Percentiles rank a stretch among this genome's conserved stretches.
phyloP scores from a whole-genome alignment of 2,888 invertebrate species.

The Dromius quadrimaculatus region DNA sequence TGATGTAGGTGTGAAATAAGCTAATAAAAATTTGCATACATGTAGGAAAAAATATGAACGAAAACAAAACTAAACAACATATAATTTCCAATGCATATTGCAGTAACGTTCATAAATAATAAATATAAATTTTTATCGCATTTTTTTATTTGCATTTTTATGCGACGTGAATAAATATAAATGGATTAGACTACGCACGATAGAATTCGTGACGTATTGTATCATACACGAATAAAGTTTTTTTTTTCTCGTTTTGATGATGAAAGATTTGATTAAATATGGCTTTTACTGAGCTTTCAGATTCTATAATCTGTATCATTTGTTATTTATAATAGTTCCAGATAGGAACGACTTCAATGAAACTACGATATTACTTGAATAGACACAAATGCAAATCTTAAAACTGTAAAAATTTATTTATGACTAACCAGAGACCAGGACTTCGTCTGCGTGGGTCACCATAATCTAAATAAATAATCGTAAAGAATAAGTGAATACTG shows the following conservation, averaged over 20 bases:
- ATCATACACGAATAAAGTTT: constrained; percentile 11
- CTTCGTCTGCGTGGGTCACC: too few species aligned
- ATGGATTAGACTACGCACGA: constrained; percentile 26
- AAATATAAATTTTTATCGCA: constrained; percentile 42
- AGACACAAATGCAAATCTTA: too few species aligned
- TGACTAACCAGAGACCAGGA: too few species aligned
- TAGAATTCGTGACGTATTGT: constrained; percentile 27
- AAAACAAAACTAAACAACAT: constrained; percentile 38
- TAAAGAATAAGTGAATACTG: too few species aligned
- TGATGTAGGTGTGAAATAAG: constrained; percentile 37
- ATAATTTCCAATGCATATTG: constrained; percentile 43
- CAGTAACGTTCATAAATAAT: constrained; percentile 37
- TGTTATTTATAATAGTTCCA: too few species aligned
- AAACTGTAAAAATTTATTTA: too few species aligned
- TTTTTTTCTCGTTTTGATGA: constrained; percentile 12
- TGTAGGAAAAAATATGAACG: constrained; percentile 37
- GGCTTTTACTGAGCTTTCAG: too few species aligned
- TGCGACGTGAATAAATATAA: constrained; percentile 30
- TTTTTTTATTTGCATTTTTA: constrained; percentile 41
- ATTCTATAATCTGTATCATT: too few species aligned
- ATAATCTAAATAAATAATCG: too few species aligned
- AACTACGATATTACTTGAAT: too few species aligned
- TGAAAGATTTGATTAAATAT: too few species aligned
- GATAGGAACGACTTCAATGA: too few species aligned
- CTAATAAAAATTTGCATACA: constrained; percentile 42